Base-by-base conservation (phyloP, 2,888 invertebrate species). In the Elysia crispata region DNA sequence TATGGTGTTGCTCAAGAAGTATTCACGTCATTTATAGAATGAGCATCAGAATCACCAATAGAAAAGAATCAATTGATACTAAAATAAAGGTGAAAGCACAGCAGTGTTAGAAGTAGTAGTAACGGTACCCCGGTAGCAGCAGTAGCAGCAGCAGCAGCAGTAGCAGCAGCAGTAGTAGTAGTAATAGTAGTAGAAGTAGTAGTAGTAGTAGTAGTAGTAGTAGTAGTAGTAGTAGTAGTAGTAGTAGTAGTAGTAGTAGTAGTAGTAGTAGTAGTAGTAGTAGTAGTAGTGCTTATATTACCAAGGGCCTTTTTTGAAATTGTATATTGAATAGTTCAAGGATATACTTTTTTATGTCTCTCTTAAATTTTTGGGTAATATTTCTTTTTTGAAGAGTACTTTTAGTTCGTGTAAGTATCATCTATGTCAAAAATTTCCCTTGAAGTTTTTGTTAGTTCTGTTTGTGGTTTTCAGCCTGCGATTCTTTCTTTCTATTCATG, bases 141-240 rank as follows among this genome's bases (percentile, higher is more conserved):
- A 60, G 25, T n/a, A 60, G 25, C n/a, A 60, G 25, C n/a, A 60
- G 25, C n/a, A 60, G 25, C n/a, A 60, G 25, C n/a, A 60, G 25
- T n/a, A 60, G 25, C n/a, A 60, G 25, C n/a, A 60, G 25, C n/a
- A 60, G 25, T n/a, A 60, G 25, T n/a, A 60, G 25, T n/a, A 60
- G 25, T n/a, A 60, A 60, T n/a, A 60, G 60, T 23, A 60, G 60
- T 23, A 60, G 60, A 60, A 60, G 60, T 23, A 60, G 60, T 23
- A 60, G 60, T 23, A 60, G 60, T 6, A 60, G 60, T 23, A 60
- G 60, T 23, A 60, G 60, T 23, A 60, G 60, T 23, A 60, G 60
- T 23, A 60, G 60, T 23, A 60, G 60, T 23, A 60, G 60, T 23
- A 60, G 60, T 23, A 60, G 60, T 23, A 60, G 60, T 23, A 60